These are phyloP conservation scores for Lithophane socia DNA, from an alignment of 2,888 invertebrate genomes.

Conservation along the genomic window DNA sequence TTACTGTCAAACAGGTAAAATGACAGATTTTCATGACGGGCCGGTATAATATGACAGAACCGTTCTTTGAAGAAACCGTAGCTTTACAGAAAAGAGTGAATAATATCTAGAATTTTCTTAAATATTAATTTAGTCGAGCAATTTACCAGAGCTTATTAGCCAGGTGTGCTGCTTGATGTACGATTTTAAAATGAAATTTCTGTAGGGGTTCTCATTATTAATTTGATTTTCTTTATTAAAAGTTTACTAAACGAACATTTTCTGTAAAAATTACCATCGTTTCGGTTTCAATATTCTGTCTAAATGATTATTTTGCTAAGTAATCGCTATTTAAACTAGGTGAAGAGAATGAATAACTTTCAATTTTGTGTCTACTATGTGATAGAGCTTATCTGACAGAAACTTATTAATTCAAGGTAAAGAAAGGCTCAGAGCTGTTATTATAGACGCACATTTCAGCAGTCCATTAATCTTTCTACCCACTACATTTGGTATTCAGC, in stretches of 20 bases:
- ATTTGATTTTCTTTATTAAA: constrained; percentile 12
- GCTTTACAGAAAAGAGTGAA: background rate
- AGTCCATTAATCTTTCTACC: constrained; percentile 72
- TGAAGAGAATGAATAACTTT: constrained; percentile 46
- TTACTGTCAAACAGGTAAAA: background rate
- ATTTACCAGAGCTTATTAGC: constrained; percentile 8
- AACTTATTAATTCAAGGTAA: constrained; percentile 66
- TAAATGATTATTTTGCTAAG: constrained; percentile 1
- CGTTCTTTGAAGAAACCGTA: background rate
- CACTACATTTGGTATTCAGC: constrained; percentile 69
- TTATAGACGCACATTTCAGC: constrained; percentile 64
- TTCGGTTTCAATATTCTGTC: background rate
- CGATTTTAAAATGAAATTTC: constrained; percentile 9
- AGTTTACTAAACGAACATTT: background rate
- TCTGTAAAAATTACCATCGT: background rate
- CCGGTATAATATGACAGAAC: background rate
- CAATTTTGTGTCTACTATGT: constrained; percentile 34
- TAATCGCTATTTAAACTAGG: constrained; percentile 14
- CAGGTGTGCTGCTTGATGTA: constrained; percentile 19
- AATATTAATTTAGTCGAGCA: constrained; percentile 3
- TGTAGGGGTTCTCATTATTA: background rate
- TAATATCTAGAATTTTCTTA: background rate
- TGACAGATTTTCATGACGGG: background rate
- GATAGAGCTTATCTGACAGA: constrained; percentile 41
- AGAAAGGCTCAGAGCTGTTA: constrained; percentile 67